These are phyloP conservation scores for Neopelma chrysocephalum DNA, from an alignment of 2,797 vertebrate species.

Conservation along the genomic window DNA sequence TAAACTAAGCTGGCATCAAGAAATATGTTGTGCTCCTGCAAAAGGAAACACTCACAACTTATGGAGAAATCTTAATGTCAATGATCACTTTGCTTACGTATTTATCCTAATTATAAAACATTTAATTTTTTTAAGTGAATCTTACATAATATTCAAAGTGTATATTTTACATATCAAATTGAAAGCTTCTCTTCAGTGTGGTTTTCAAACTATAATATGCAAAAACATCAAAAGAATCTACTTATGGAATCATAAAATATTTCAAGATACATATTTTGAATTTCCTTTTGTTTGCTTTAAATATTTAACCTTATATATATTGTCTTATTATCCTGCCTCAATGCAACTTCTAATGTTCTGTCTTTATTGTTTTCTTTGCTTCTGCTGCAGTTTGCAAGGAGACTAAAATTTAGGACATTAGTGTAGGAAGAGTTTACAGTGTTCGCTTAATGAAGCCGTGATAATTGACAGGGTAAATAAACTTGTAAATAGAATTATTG, in stretches of 20 bases:
- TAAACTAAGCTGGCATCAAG: constrained; percentile 65
- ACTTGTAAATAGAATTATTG: not conserved
- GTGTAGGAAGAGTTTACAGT: not conserved
- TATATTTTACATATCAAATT: not conserved
- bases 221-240: not conserved
- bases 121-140: constrained; percentile 23
- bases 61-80: constrained; percentile 72
- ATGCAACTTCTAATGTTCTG: not conserved
- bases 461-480: not conserved
- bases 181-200: not conserved
- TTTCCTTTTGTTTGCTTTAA: not conserved
- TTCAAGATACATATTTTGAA: not conserved
- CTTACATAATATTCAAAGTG: constrained; percentile 39
- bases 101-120: constrained; percentile 69
- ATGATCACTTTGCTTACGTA: constrained; percentile 74
- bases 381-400: not conserved
- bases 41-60: constrained; percentile 69
- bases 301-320: not conserved
- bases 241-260: not conserved
- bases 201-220: not conserved
- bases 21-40: constrained; percentile 66
- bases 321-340: not conserved
- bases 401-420: not conserved
- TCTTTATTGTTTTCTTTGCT: not conserved
- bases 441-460: fast-evolving